Percentiles rank a stretch among this genome's conserved stretches.
Conservation (phyloP, 2,797 vertebrate genomes). For the Falco biarmicus region DNA sequence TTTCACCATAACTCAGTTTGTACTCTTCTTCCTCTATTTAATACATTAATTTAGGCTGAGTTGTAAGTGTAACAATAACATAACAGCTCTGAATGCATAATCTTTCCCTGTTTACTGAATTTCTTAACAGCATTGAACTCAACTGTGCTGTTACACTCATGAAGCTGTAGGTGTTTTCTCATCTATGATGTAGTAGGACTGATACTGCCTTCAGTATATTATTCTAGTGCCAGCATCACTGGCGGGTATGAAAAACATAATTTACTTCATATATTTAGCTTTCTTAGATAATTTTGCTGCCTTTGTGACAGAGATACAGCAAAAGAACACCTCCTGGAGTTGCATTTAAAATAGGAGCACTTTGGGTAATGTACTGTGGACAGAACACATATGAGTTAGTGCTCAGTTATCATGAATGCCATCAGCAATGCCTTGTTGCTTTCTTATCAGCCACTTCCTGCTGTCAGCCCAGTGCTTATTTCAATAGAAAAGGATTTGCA, state of each 20-base stretch:
- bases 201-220: slow-evolving; percentile 26
- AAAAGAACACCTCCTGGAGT: slow-evolving; percentile 65
- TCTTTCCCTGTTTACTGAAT: slow-evolving; percentile 39
- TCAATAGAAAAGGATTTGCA: slow-evolving; percentile 86
- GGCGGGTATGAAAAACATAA: slow-evolving; percentile 51
- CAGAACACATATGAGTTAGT: slow-evolving; percentile 75
- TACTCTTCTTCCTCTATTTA: not conserved
- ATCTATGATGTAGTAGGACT: not conserved
- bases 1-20: not conserved
- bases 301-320: slow-evolving; percentile 58
- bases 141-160: not conserved
- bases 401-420: slow-evolving; percentile 80
- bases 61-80: not conserved
- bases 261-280: slow-evolving; percentile 62
- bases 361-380: slow-evolving; percentile 69
- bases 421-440: slow-evolving; percentile 86
- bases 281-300: slow-evolving; percentile 62
- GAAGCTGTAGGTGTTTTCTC: slow-evolving; percentile 55
- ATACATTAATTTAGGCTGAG: not conserved
- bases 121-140: slow-evolving; percentile 37
- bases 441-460: slow-evolving; percentile 82
- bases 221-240: slow-evolving; percentile 49
- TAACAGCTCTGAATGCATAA: not conserved
- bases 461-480: slow-evolving; percentile 83
- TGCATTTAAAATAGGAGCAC: slow-evolving; percentile 60